Percentiles rank a stretch among this genome's conserved stretches.
phyloP scores from a whole-genome alignment of 2,113 vertebrate genomes.

The Meriones unguiculatus region DNA sequence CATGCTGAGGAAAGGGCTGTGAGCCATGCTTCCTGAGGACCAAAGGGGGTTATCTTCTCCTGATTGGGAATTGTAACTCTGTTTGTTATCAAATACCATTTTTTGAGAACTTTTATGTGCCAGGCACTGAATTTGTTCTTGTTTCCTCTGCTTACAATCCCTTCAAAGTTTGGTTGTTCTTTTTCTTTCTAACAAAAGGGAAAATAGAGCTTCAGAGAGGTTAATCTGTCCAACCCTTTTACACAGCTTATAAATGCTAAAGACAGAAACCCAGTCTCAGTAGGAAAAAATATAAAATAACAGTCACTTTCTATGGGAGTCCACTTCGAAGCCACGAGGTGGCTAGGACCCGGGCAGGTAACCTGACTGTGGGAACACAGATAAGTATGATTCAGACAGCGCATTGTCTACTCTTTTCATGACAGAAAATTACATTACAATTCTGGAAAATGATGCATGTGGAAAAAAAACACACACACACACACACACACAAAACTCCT shows the following conservation, averaged over 20 bases:
- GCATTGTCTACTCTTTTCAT: not conserved
- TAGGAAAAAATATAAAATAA: too few species aligned
- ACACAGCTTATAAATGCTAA: not conserved
- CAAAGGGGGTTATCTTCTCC: not conserved
- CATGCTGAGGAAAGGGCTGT: not conserved
- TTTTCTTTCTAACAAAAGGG: not conserved
- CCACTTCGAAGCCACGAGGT: not conserved
- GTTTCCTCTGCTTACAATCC: not conserved
- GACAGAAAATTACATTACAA: not conserved
- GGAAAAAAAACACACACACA: too few species aligned
- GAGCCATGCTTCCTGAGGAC: not conserved
- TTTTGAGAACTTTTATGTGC: not conserved
- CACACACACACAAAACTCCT: not conserved
- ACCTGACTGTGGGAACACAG: not conserved
- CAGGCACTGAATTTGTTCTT: not conserved
- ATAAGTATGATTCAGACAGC: not conserved
- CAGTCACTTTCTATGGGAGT: not conserved
- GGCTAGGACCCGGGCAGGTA: not conserved
- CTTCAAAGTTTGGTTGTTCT: not conserved
- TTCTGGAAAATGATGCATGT: not conserved
- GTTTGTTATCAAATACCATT: constrained; percentile 33
- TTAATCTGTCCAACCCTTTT: not conserved
- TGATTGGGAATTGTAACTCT: not conserved
- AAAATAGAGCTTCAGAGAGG: constrained; percentile 1
- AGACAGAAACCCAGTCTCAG: too few species aligned